phyloP scores from a whole-genome alignment of 37 sponge, comb jelly and placozoan species.

The Beroe forskalii region DNA sequence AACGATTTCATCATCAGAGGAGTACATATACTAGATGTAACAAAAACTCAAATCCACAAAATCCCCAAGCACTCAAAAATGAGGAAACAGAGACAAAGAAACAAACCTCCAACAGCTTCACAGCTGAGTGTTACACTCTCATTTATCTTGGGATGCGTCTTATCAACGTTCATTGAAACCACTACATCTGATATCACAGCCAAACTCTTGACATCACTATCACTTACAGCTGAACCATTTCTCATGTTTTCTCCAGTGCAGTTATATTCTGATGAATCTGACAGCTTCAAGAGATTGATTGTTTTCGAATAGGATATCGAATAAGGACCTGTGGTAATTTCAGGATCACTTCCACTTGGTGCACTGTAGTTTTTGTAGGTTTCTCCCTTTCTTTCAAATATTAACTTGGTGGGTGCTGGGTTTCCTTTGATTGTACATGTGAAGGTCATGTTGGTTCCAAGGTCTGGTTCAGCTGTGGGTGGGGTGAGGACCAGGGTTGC shows the following conservation, averaged over 20 bases:
- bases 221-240: background rate
- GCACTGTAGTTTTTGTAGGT: background rate
- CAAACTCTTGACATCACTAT: background rate
- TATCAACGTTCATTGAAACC: background rate
- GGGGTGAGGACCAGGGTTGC: background rate
- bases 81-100: too few species aligned
- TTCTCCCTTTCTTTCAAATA: background rate
- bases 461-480: background rate
- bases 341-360: background rate
- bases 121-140: background rate
- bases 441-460: background rate
- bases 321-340: background rate
- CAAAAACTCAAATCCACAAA: too few species aligned
- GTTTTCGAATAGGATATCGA: background rate
- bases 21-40: too few species aligned
- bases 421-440: background rate
- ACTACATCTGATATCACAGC: background rate
- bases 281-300: background rate
- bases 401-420: background rate
- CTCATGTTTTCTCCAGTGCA: conserved; percentile 4
- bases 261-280: background rate
- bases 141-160: background rate
- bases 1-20: too few species aligned
- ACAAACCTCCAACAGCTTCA: conserved; percentile 1
- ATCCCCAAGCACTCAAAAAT: too few species aligned